Evolutionary conservation across 1,140 invertebrate species (phyloP).

Genomic region (Camponotus pennsylvanicus): DNA sequence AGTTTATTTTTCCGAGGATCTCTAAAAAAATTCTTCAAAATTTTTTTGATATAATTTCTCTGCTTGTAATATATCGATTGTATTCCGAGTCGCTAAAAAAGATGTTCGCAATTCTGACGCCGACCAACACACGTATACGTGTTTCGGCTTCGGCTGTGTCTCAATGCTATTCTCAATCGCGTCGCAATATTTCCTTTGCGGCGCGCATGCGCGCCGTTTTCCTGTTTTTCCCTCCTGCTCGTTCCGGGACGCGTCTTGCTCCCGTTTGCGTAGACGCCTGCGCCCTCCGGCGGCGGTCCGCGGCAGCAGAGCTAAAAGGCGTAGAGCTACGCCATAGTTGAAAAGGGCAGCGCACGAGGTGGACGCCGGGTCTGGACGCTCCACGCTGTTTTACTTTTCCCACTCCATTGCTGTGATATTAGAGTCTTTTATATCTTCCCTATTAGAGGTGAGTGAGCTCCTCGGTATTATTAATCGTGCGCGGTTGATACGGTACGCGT

Average conservation of each 20-base stretch:
- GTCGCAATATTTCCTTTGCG: slow-evolving; percentile 45
- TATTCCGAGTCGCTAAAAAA: not conserved
- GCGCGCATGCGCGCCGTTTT: slow-evolving; percentile 69
- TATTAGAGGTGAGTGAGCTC: slow-evolving; percentile 78
- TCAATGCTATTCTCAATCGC: slow-evolving; percentile 66
- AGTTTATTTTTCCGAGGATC: not conserved
- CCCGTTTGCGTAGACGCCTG: slow-evolving; percentile 36
- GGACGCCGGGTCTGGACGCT: slow-evolving; percentile 79
- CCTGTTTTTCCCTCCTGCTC: slow-evolving; percentile 67
- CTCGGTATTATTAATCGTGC: slow-evolving; percentile 9
- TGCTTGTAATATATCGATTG: not conserved
- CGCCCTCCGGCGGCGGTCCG: slow-evolving; percentile 67
- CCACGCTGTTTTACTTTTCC: slow-evolving; percentile 76
- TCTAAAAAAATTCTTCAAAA: too few species aligned
- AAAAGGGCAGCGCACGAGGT: slow-evolving; percentile 82
- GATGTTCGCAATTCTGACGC: slow-evolving; percentile 1
- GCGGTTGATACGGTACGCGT: not conserved
- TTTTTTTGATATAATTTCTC: too few species aligned
- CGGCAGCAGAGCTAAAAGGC: slow-evolving; percentile 49
- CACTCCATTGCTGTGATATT: slow-evolving; percentile 82
- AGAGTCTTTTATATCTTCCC: slow-evolving; percentile 76
- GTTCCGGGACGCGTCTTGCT: slow-evolving; percentile 13
- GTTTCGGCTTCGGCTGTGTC: slow-evolving; percentile 47
- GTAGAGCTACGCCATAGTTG: slow-evolving; percentile 78
- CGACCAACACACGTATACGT: not conserved